Percentiles rank a stretch among this genome's conserved stretches.
phyloP scores from a whole-genome alignment of 2,113 vertebrate species.

The Eonycteris spelaea region DNA sequence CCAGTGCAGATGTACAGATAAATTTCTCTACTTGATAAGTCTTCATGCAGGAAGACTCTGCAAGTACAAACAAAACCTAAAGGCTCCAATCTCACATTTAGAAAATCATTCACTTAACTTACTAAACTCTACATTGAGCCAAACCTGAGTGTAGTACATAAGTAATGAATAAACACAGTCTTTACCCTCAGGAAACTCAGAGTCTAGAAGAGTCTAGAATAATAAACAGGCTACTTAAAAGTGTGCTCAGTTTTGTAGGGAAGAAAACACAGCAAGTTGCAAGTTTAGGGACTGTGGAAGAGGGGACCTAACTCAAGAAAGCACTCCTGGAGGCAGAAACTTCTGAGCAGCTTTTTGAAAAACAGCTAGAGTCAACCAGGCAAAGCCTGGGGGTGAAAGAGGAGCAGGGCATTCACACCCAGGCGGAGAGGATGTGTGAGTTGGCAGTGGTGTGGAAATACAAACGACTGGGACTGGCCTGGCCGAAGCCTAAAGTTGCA shows the following conservation, averaged over 20 bases:
- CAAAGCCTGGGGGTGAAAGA: not conserved
- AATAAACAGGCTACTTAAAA: not conserved
- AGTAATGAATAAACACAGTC: not conserved
- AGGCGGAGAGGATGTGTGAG: not conserved
- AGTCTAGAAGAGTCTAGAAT: not conserved
- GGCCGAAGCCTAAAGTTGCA: not conserved
- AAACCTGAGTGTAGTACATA: not conserved
- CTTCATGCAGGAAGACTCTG: not conserved
- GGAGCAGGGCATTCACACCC: not conserved
- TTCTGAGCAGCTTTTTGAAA: constrained; percentile 1
- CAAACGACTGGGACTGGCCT: not conserved
- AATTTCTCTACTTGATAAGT: not conserved
- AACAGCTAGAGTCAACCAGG: not conserved
- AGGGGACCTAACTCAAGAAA: not conserved
- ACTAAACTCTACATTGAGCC: not conserved
- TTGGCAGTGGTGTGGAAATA: not conserved
- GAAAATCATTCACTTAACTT: not conserved
- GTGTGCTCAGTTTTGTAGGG: not conserved
- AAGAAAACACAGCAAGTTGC: not conserved
- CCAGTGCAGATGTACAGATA: not conserved
- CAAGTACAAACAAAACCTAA: not conserved
- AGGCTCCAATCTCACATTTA: not conserved
- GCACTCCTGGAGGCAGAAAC: not conserved
- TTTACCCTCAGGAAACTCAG: not conserved
- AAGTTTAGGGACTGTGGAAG: not conserved